phyloP scores from a whole-genome alignment of 2,888 invertebrate species.

The Lamellibrachia columna region DNA sequence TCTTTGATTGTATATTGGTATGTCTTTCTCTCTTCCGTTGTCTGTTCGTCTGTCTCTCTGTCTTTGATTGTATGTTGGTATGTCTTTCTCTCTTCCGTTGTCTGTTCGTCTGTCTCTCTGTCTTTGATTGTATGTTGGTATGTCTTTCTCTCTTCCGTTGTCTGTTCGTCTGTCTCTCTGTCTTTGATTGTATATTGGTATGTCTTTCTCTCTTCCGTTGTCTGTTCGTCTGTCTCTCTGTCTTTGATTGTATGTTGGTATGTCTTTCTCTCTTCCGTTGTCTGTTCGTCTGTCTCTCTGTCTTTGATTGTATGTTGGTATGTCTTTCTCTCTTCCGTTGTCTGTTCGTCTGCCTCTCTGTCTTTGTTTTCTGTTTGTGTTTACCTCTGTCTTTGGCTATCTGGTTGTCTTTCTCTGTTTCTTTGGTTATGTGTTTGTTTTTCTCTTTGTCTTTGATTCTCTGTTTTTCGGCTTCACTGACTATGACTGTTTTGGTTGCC shows the following conservation, averaged over 20 bases:
- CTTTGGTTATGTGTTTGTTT: not conserved
- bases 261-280: not conserved
- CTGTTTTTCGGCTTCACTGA: not conserved
- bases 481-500: too few relatives aligned
- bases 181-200: not conserved
- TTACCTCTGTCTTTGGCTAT: not conserved
- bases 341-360: not conserved
- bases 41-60: not conserved
- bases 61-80: not conserved
- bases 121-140: too few relatives aligned
- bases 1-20: not conserved
- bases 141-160: not conserved
- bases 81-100: not conserved
- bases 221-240: not conserved
- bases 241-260: not conserved
- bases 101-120: too few relatives aligned
- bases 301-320: not conserved
- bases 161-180: not conserved
- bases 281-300: not conserved
- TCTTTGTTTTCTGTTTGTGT: not conserved
- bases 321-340: too few relatives aligned
- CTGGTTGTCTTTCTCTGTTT: too few relatives aligned
- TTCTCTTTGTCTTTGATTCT: not conserved
- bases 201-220: not conserved
- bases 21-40: not conserved